Base-by-base conservation (phyloP, 2,888 invertebrate species). In the Agriopis marginaria region DNA sequence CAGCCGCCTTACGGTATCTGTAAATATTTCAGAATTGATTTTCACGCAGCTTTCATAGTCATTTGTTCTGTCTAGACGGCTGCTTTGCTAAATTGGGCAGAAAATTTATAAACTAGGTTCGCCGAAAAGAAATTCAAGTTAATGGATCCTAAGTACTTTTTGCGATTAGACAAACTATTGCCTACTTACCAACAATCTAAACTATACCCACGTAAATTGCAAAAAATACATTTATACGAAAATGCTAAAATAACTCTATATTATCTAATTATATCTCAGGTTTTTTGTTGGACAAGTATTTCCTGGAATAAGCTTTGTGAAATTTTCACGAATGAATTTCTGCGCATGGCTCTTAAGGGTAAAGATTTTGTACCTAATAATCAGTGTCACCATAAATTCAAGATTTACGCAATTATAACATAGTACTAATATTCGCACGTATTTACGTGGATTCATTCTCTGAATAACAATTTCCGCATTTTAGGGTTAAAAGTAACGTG, bases 21-120 rank as follows among this genome's bases (percentile, higher is more conserved):
- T 60, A 70, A 67, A 71, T 66, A 67, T 73, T 72, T 72, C 50
- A 17, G 55, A 76, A 73, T 70, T 65, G 59, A 76, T 78, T 77
- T 66, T 72, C 71, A 73, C 61, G 75, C 66, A 66, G 70, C 71
- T 73, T 76, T 75, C 67, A 54, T 60, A 68, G 51, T 59, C 54
- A 49, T 66, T 70, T 66, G 11, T 63, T 45, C 49, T 59, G 62
- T 51, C 58, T 67, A 66, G 60, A 58, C 50, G 66, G 60, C 69
- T 74, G 61, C 56, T 74, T 74, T 68, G 49, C 45, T 54, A 73
- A 74, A 73, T 73, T 68, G 67, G 66, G 69, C 73, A 66, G 64
- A 73, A 61, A 50, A 70, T 71, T 70, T 47, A 54, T 49, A 69
- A 71, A 71, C 42, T 71, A 58, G 59, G 51, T 73, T 58, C 14